Evolutionary conservation across 2,797 vertebrate species (phyloP), one percentile per base, ranked within the genome.

Genomic region (Pipistrellus pygmaeus): DNA sequence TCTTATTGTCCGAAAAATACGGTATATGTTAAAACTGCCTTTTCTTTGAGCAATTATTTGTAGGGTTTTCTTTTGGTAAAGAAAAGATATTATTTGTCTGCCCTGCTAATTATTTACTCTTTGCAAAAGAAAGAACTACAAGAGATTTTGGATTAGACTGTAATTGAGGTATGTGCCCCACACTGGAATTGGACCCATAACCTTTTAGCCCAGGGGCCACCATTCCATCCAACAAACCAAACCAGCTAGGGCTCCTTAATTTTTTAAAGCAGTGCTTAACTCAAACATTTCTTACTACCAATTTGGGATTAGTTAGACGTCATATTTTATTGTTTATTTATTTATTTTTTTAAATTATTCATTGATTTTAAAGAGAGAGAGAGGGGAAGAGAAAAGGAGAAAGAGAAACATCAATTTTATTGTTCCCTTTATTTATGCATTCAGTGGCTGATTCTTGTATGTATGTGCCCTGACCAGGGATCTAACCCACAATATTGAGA

Each of bases 11-110:
- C n/a, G n/a, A n/a, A n/a, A n/a, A n/a, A n/a, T n/a, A n/a, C n/a
- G n/a, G n/a, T n/a, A 21, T 44, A 80, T 90, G 94, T 82, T 53
- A 62, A 81, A 80, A 85, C 8, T 76, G 1, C 23, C 10, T 72
- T 94, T 73, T 83, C 27, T 82, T 85, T 76, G 38, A 85, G 38
- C 44, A 78, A 64, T 14, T 90, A 1, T 73, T 94, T 76, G 17
- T 85, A 71, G n/a, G 30, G 18, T 46, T 83, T 73, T 95, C 3
- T 92, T 77, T 76, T 91, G 64, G n/a, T 88, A 41, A 80, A 83
- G 73, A 46, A 90, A 57, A 18, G 44, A 44, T 10, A 38, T 87
- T 57, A 38, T 35, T 11, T 68, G 15, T 72, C 9, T 82, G 13
- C 11, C n/a, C 14, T 85, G 87, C 30, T 92, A 30, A 46, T 80